phyloP scores from a whole-genome alignment of 2,797 vertebrate species.

The Nannoperca australis region DNA sequence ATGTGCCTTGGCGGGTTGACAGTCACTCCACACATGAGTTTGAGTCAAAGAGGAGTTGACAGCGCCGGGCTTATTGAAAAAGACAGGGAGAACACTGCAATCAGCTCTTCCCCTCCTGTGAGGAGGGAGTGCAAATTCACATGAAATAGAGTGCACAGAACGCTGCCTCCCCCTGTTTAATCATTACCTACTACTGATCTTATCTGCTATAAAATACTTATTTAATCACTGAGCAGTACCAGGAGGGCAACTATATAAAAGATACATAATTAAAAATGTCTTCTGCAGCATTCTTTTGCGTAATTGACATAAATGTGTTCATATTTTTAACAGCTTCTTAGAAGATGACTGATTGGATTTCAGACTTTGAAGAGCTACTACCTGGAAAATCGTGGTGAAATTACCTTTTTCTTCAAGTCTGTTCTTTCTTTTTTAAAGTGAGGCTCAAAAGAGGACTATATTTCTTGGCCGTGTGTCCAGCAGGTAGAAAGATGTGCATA shows the following conservation, averaged over 20 bases:
- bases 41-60: slow-evolving; percentile 73
- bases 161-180: slow-evolving; percentile 9
- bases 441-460: neutral
- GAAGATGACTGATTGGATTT: slow-evolving; percentile 30
- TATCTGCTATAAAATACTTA: slow-evolving; percentile 11
- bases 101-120: slow-evolving; percentile 72
- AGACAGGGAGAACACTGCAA: slow-evolving; percentile 77
- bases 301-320: neutral
- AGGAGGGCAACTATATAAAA: neutral
- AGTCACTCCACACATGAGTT: slow-evolving; percentile 73
- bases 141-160: slow-evolving; percentile 40
- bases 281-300: neutral
- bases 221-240: neutral
- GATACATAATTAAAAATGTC: neutral
- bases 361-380: slow-evolving; percentile 4
- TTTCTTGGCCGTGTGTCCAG: neutral
- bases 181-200: slow-evolving; percentile 10
- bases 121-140: slow-evolving; percentile 68
- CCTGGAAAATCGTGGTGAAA: slow-evolving; percentile 2
- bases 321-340: slow-evolving; percentile 23
- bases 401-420: neutral
- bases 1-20: slow-evolving; percentile 70
- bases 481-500: neutral
- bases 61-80: slow-evolving; percentile 69
- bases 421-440: neutral